Evolutionary conservation across 2,797 vertebrate species (phyloP).

Genomic region (Pseudochirops cupreus): DNA sequence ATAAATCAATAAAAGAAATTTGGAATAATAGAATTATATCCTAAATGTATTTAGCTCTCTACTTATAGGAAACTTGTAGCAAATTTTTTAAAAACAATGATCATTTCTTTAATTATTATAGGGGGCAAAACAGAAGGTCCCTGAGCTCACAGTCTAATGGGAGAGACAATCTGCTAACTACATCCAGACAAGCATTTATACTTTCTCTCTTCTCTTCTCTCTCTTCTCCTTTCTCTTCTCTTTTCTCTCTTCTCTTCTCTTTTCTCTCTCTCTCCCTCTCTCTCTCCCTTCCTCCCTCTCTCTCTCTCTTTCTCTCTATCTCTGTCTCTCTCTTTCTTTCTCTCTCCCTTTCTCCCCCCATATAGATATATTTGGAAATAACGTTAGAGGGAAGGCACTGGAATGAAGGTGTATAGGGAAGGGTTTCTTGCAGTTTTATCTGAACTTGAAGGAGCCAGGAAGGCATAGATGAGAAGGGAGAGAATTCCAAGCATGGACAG

Average conservation of each 20-base stretch:
- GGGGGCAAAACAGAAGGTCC: neutral
- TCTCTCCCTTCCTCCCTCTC: no score
- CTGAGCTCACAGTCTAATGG: neutral
- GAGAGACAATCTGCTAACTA: neutral
- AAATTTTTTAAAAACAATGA: conserved; percentile 34
- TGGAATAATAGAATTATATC: neutral
- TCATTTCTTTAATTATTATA: conserved; percentile 1
- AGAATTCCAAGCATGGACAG: neutral
- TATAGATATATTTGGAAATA: neutral
- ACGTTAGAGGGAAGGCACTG: neutral
- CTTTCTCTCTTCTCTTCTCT: no score
- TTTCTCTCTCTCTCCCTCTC: no score
- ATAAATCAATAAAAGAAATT: neutral
- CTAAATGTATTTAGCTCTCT: conserved; percentile 19
- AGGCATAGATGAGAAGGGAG: neutral
- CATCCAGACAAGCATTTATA: no score
- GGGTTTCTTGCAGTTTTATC: neutral
- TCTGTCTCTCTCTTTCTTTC: no score
- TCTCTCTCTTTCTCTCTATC: no score
- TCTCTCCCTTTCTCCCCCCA: no score
- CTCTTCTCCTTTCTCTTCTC: no score
- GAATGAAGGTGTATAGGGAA: neutral
- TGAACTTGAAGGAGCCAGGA: neutral
- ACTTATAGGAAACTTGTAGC: conserved; percentile 35
- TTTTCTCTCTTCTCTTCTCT: fast-evolving